phyloP scores from a whole-genome alignment of 2,113 vertebrate genomes.

The Chauna torquata region DNA sequence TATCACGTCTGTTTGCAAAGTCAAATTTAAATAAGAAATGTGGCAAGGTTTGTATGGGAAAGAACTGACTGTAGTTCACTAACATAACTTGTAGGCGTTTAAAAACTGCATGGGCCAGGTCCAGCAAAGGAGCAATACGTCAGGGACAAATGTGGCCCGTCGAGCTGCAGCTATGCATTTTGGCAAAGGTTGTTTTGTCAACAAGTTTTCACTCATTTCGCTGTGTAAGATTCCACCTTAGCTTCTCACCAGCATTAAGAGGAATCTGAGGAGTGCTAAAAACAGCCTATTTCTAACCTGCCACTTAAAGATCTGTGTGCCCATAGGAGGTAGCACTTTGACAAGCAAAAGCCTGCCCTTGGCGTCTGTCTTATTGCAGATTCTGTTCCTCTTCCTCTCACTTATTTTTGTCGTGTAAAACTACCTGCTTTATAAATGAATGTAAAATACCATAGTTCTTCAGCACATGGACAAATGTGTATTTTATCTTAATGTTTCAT shows the following conservation, averaged over 20 bases:
- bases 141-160: accelerated
- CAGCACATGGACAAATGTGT: conserved; percentile 80
- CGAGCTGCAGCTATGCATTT: background rate
- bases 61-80: accelerated
- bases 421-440: conserved; percentile 76
- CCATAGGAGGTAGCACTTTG: background rate
- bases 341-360: conserved; percentile 37
- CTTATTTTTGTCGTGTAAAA: conserved; percentile 39
- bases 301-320: background rate
- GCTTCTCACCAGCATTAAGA: background rate
- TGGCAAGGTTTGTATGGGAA: background rate
- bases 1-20: background rate
- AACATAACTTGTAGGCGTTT: background rate
- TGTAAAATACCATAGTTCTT: conserved; percentile 81
- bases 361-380: background rate
- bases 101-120: background rate
- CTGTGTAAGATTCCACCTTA: background rate
- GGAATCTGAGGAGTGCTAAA: background rate
- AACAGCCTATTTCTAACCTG: background rate
- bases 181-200: background rate
- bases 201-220: background rate
- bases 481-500: conserved; percentile 79
- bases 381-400: background rate
- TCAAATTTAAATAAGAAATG: accelerated
- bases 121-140: background rate